Evolutionary conservation across 2,113 vertebrate genomes (phyloP), one percentile per base, ranked within the genome.

Genomic region (Climacteris rufus): DNA sequence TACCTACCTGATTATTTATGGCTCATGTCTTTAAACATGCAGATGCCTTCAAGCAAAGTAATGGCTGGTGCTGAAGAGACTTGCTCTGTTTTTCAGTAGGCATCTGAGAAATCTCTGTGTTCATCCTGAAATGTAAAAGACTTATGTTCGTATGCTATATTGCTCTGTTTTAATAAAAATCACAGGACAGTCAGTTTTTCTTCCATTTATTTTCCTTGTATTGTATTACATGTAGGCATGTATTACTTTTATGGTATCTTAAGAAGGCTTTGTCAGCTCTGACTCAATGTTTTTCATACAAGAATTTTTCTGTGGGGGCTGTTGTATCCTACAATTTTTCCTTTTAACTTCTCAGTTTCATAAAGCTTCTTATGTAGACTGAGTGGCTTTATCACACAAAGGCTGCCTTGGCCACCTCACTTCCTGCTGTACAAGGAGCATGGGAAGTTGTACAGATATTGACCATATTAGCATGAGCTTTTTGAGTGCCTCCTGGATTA

Each of bases 161-260:
- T 74, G 69, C 66, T 84, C 63, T 75, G 12, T 68, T 84, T 78
- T 84, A 95, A 91, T 53, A 91, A n/a, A 94, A 94, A 89, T 84
- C n/a, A 40, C 13, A 71, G 37, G 57, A 60, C n/a, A 24, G 50
- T 63, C 44, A 49, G 6, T 71, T 83, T 49, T 90, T 83, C 33
- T 90, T 83, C n/a, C 28, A 71, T 89, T 96, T 87, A n/a, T 91
- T 92, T 89, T 91, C 18, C 39, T 71, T 87, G 12, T 31, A n/a
- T n/a, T n/a, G n/a, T n/a, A n/a, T n/a, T n/a, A n/a, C n/a, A n/a
- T n/a, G n/a, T 82, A 68, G 37, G 64, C 20, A 42, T 71, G 83
- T 92, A 60, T 87, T 81, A 53, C 42, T 84, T 92, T 70, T 23
- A 50, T 39, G 31, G 70, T 71, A 64, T 31, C n/a, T 84, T 63